phyloP scores from a whole-genome alignment of 2,888 invertebrate species.

The Gymnosoma rotundatum region DNA sequence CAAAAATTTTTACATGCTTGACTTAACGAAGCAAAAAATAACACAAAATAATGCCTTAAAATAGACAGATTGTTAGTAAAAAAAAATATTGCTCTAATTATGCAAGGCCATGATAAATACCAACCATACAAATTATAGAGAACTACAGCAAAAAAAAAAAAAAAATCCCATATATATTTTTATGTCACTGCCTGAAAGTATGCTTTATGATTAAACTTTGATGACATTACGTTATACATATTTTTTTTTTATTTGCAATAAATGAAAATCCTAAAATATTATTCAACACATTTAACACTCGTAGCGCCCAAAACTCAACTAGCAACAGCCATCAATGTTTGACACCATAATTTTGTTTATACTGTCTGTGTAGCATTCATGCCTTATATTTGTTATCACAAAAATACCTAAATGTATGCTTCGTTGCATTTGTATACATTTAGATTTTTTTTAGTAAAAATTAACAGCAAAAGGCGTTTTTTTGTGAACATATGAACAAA shows the following conservation, averaged over 20 bases:
- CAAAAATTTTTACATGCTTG: conserved; percentile 47
- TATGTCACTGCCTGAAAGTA: conserved; percentile 41
- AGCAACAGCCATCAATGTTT: conserved; percentile 47
- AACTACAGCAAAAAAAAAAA: not conserved
- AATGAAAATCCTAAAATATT: conserved; percentile 31
- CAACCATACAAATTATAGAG: not conserved
- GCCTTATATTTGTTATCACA: conserved; percentile 41
- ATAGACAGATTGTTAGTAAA: not conserved
- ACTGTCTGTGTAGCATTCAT: conserved; percentile 22
- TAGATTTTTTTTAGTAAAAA: conserved; percentile 19
- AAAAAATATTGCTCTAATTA: conserved; percentile 62
- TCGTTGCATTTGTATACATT: not conserved
- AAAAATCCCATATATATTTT: conserved; percentile 16
- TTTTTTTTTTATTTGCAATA: conserved; percentile 35
- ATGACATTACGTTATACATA: conserved; percentile 28
- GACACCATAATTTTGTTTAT: conserved; percentile 17
- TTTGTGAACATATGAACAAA: not conserved
- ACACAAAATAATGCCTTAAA: not conserved
- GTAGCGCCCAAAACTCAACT: not conserved
- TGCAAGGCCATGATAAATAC: conserved; percentile 44
- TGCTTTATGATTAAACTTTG: conserved; percentile 25
- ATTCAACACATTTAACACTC: conserved; percentile 47
- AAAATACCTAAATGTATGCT: conserved; percentile 49
- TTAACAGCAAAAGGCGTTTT: not conserved
- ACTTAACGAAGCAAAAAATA: conserved; percentile 4